phyloP scores from a whole-genome alignment of 2,888 invertebrate species.

The Muschampia plurimacula region DNA sequence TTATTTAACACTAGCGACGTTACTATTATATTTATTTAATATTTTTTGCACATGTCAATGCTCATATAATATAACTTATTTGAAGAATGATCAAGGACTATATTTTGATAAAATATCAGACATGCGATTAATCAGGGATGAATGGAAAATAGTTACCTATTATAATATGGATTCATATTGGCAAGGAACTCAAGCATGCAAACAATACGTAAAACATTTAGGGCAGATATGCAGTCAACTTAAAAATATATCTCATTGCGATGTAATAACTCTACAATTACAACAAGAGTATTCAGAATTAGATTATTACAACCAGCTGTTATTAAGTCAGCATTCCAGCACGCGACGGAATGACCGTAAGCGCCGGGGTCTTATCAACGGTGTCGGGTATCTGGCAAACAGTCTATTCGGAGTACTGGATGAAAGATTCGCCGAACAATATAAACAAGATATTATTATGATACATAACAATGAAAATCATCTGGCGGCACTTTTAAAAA shows the following conservation, averaged over 20 bases:
- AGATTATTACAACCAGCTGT: conserved; percentile 29
- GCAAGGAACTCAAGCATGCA: conserved; percentile 20
- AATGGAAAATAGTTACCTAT: conserved; percentile 35
- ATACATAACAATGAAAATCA: background rate
- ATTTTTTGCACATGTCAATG: conserved; percentile 3
- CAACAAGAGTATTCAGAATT: background rate
- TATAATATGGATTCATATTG: conserved; percentile 36
- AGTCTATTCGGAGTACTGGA: conserved; percentile 44
- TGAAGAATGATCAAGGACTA: conserved; percentile 26
- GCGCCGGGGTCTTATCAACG: conserved; percentile 44
- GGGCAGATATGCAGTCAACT: background rate
- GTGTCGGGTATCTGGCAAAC: conserved; percentile 42
- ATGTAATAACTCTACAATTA: background rate
- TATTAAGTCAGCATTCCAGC: conserved; percentile 37
- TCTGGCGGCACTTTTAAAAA: background rate
- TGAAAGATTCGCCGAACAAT: conserved; percentile 43
- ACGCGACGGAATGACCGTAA: conserved; percentile 17
- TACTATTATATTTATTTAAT: background rate
- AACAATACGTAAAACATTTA: conserved; percentile 18
- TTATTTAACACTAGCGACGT: background rate
- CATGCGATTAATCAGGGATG: conserved; percentile 27
- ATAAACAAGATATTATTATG: conserved; percentile 24
- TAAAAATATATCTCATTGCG: conserved; percentile 1
- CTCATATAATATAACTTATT: conserved; percentile 8
- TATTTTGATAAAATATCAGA: conserved; percentile 32